Conservation (phyloP, 2,797 vertebrate species). For the Neomorphus geoffroyi region DNA sequence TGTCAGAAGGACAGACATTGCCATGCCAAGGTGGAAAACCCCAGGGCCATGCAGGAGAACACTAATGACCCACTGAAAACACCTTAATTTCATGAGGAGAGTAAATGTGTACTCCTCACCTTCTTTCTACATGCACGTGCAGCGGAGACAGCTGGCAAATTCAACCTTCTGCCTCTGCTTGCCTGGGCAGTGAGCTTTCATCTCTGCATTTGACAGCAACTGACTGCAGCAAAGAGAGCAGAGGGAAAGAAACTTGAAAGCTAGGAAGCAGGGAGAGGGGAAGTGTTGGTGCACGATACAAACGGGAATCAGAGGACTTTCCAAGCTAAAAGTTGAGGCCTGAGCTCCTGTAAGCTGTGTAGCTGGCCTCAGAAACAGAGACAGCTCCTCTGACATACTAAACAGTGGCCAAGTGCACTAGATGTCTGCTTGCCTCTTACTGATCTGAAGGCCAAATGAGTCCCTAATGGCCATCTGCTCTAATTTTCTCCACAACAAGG, state of each 20-base stretch:
- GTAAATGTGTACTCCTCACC: background rate
- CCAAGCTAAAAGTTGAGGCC: background rate
- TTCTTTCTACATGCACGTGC: background rate
- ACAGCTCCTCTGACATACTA: rapidly evolving
- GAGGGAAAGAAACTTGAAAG: background rate
- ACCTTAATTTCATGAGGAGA: background rate
- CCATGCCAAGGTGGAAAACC: background rate
- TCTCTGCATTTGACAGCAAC: background rate
- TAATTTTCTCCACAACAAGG: background rate
- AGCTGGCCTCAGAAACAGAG: background rate
- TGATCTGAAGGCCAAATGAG: background rate
- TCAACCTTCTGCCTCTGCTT: background rate
- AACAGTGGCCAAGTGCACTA: background rate
- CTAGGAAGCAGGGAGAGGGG: background rate
- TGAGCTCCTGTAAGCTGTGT: background rate
- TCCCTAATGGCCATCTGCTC: background rate
- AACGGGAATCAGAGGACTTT: background rate
- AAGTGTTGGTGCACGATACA: background rate
- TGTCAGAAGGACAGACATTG: background rate
- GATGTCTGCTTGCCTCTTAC: background rate
- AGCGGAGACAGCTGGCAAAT: background rate
- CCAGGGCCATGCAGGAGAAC: rapidly evolving
- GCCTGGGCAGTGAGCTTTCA: background rate
- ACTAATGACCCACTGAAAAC: background rate
- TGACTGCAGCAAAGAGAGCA: background rate